These are phyloP conservation scores for Aphelocoma coerulescens DNA, from an alignment of 2,113 vertebrate genomes.

Conservation along the genomic window DNA sequence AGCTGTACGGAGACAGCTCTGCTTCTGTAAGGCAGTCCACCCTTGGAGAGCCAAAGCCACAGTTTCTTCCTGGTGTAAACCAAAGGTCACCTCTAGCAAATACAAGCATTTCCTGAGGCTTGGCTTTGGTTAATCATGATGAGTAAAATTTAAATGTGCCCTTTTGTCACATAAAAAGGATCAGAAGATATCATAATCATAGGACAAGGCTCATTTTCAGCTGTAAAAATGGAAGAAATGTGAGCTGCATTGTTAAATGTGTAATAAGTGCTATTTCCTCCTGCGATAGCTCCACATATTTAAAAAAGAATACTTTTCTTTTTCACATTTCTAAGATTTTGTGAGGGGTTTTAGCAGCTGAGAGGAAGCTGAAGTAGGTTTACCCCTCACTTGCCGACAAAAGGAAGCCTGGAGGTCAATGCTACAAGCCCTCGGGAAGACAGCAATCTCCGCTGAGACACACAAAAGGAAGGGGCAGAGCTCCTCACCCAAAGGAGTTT, in stretches of 20 bases:
- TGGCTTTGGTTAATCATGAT: background rate
- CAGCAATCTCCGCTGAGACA: too few relatives aligned
- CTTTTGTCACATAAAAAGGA: constrained; percentile 5
- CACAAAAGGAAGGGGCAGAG: too few relatives aligned
- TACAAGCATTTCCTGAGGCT: background rate
- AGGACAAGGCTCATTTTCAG: background rate
- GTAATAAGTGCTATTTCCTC: background rate
- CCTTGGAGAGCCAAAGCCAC: background rate
- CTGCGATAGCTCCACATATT: background rate
- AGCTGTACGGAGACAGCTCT: background rate
- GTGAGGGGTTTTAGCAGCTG: too few relatives aligned
- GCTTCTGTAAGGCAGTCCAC: background rate
- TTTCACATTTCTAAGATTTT: background rate
- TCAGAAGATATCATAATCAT: background rate
- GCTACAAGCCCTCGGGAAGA: too few relatives aligned
- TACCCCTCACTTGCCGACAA: too few relatives aligned
- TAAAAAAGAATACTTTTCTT: background rate
- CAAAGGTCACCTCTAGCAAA: constrained; percentile 18
- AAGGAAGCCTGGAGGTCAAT: too few relatives aligned
- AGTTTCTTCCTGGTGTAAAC: background rate
- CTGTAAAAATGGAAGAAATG: background rate
- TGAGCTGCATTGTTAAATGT: background rate
- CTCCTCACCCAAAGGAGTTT: too few relatives aligned
- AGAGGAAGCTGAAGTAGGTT: too few relatives aligned
- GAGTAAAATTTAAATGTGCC: constrained; percentile 28